A percentile compares a stretch with the other conserved stretches of the same genome.
Conservation (phyloP, 2,113 vertebrate species). For the Hemichromis elongatus region DNA sequence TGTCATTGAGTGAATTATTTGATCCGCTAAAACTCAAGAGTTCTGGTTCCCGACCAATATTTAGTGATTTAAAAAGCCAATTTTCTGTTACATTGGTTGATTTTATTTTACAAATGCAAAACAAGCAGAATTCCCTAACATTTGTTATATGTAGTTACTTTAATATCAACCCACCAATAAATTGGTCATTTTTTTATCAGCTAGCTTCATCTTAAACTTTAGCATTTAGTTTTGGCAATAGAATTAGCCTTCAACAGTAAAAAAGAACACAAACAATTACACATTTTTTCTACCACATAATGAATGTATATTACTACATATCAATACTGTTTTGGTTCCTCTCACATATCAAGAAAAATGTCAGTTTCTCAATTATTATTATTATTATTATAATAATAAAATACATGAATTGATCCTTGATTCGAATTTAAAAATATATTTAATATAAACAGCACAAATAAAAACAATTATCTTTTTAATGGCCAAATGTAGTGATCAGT, state of each 20-base stretch:
- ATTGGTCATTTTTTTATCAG: too few species aligned
- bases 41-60: neutral
- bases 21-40: neutral
- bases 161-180: neutral
- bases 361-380: neutral
- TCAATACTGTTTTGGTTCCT: neutral
- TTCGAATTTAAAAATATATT: neutral
- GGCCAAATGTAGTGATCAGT: neutral
- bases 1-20: neutral
- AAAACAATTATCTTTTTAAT: neutral
- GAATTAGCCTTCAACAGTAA: too few species aligned
- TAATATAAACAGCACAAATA: neutral
- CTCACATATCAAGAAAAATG: neutral
- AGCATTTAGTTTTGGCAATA: too few species aligned
- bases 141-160: neutral
- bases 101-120: neutral
- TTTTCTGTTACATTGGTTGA: neutral
- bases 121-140: neutral
- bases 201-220: too few species aligned
- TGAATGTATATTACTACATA: neutral
- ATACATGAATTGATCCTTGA: rapidly evolving
- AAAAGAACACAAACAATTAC: neutral
- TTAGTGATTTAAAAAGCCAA: neutral
- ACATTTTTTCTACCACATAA: neutral
- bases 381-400: neutral